phyloP scores from a whole-genome alignment of 2,797 vertebrate species.

The Urocyon cinereoargenteus region DNA sequence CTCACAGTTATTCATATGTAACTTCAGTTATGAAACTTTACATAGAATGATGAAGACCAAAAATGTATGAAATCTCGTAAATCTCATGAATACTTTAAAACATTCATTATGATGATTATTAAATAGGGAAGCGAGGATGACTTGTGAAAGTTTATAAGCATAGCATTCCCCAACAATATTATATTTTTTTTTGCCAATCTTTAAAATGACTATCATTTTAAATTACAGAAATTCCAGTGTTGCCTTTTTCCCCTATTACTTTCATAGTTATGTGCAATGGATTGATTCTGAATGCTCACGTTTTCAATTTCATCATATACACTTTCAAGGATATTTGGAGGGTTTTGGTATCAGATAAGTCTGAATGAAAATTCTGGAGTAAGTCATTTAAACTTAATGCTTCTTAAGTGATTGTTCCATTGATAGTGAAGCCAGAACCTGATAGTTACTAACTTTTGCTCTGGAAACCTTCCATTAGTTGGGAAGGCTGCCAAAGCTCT shows the following conservation, averaged over 20 bases:
- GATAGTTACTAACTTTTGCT: background rate
- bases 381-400: conserved; percentile 47
- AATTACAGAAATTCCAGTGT: background rate
- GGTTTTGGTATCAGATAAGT: background rate
- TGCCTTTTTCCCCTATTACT: background rate
- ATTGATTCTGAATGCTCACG: background rate
- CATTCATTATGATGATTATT: background rate
- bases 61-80: background rate
- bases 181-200: background rate
- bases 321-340: conserved; percentile 55
- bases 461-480: conserved; percentile 62
- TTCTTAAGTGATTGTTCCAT: conserved; percentile 45
- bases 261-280: background rate
- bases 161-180: background rate
- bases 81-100: background rate
- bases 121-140: background rate
- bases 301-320: conserved; percentile 11
- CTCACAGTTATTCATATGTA: background rate
- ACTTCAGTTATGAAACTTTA: conserved; percentile 5
- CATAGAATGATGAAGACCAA: background rate
- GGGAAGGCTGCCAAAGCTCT: conserved; percentile 81
- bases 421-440: conserved; percentile 45
- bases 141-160: background rate
- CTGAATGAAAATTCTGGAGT: conserved; percentile 31
- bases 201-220: background rate